A percentile compares a stretch with the other conserved stretches of the same genome.
phyloP scores from a whole-genome alignment of 2,797 vertebrate species.

The Caiman crocodilus region DNA sequence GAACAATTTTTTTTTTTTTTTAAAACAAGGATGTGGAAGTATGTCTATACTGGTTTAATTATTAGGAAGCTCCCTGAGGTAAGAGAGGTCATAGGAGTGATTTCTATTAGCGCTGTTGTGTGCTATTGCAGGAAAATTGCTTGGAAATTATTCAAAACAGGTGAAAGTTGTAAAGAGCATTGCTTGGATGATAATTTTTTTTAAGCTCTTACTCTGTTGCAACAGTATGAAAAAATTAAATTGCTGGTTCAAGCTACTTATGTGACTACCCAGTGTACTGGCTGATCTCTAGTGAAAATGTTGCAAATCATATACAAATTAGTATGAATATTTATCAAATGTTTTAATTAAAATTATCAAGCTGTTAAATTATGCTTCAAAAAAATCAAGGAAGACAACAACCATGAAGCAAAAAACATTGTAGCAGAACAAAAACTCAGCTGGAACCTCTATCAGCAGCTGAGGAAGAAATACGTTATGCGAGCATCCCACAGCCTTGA shows the following conservation, averaged over 20 bases:
- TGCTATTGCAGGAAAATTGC: background rate
- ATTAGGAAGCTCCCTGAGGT: background rate
- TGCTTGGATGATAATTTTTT: background rate
- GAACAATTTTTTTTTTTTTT: background rate
- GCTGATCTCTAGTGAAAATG: constrained; percentile 7
- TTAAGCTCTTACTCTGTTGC: background rate
- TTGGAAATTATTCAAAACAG: constrained; percentile 28
- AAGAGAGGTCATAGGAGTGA: background rate
- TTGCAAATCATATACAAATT: constrained; percentile 54
- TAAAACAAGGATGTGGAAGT: too few relatives aligned
- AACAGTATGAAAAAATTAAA: background rate
- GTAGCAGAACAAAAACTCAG: constrained; percentile 65
- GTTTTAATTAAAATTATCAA: constrained; percentile 73
- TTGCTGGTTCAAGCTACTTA: background rate
- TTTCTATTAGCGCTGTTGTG: background rate
- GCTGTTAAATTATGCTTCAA: constrained; percentile 37
- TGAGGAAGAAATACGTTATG: constrained; percentile 19
- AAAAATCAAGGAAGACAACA: constrained; percentile 51
- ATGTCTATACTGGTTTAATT: background rate
- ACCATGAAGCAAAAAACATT: constrained; percentile 35
- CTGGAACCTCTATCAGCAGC: constrained; percentile 54
- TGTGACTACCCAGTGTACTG: background rate
- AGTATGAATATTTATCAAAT: constrained; percentile 66
- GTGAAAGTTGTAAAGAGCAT: background rate
- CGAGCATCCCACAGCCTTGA: constrained; percentile 47